Conservation (phyloP, 2,888 invertebrate genomes). For the Emmelina monodactyla region DNA sequence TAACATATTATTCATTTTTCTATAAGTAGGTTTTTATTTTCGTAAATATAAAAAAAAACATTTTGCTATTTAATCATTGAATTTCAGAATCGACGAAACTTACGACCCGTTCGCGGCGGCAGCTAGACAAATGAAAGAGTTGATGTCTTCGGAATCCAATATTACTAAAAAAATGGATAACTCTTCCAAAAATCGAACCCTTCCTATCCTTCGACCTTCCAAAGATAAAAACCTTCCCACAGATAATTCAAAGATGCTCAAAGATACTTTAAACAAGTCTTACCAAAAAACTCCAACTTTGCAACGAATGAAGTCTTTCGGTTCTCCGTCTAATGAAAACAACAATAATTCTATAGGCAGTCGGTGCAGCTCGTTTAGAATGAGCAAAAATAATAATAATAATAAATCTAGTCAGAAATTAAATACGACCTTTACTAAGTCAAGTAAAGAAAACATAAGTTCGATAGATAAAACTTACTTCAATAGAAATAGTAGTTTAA, state of each 20-base stretch:
- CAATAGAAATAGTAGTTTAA: constrained; percentile 44
- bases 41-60: too few species aligned
- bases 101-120: constrained; percentile 84
- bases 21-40: too few species aligned
- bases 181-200: constrained; percentile 48
- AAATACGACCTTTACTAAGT: constrained; percentile 55
- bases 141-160: constrained; percentile 73
- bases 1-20: too few species aligned
- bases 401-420: constrained; percentile 52
- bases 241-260: constrained; percentile 53
- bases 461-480: constrained; percentile 41
- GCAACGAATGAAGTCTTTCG: constrained; percentile 60
- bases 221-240: constrained; percentile 43
- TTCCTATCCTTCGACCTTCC: constrained; percentile 43
- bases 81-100: constrained; percentile 58
- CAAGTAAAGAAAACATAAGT: constrained; percentile 57
- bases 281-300: constrained; percentile 60
- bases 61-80: constrained; percentile 15
- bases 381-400: constrained; percentile 50
- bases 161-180: constrained; percentile 49
- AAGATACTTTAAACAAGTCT: constrained; percentile 58
- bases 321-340: constrained; percentile 46
- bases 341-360: constrained; percentile 39
- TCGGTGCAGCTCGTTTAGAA: constrained; percentile 54
- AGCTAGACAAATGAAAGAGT: constrained; percentile 82